phyloP scores from a whole-genome alignment of 2,113 vertebrate species.

The Gracilinanus agilis region DNA sequence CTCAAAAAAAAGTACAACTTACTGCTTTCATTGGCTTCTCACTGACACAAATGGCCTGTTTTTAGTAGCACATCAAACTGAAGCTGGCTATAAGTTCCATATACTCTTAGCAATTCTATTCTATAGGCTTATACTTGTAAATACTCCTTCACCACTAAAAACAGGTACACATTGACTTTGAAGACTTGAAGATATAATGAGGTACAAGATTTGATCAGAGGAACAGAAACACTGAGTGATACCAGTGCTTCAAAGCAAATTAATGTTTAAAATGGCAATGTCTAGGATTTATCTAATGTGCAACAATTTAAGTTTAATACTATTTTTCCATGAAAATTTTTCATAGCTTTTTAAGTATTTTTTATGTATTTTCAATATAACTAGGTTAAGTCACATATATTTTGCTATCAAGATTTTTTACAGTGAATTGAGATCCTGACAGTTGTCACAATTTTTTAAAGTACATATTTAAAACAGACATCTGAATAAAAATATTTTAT shows the following conservation, averaged over 20 bases:
- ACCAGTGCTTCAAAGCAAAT: background rate
- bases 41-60: background rate
- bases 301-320: background rate
- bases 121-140: conserved; percentile 7
- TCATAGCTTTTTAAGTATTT: background rate
- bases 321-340: conserved; percentile 37
- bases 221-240: conserved; percentile 11
- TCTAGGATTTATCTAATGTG: background rate
- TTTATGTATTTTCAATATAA: background rate
- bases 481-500: conserved; percentile 30
- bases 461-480: background rate
- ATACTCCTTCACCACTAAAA: conserved; percentile 28
- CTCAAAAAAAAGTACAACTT: conserved; percentile 36
- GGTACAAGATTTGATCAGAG: conserved; percentile 9
- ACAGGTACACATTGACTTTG: conserved; percentile 11
- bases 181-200: conserved; percentile 35
- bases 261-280: background rate
- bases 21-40: background rate
- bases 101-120: conserved; percentile 12
- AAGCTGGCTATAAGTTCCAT: conserved; percentile 24
- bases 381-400: no score
- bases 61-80: conserved; percentile 50
- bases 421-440: background rate
- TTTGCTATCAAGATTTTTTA: background rate
- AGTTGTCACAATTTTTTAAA: background rate